Evolutionary conservation across 2,797 vertebrate species (phyloP), one percentile per base, ranked within the genome.

Genomic region (Silurus aristotelis): DNA sequence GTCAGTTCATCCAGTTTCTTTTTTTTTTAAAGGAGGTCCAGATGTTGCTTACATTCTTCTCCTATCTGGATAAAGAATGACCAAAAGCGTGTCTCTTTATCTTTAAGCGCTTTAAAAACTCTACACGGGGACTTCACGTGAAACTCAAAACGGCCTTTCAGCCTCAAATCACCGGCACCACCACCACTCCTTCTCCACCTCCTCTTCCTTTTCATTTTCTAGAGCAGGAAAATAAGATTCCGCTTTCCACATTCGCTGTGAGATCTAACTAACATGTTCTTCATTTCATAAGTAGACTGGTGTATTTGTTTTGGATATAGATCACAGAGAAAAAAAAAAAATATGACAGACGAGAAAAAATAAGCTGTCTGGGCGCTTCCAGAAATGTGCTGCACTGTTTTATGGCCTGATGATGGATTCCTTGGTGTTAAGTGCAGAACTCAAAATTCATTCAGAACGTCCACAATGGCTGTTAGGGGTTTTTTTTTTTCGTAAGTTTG

Each of bases 281-380:
- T 67, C 80, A 58, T 68, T 60, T 73, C 84, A 73, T 77, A 78
- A 85, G 80, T 66, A 55, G 66, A 82, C 63, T 67, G 78, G 82
- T 87, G 67, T 89, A 83, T 90, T 91, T 88, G 31, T 84, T 85
- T 90, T 90, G 88, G 87, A 86, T 61, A 55, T 46, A 84, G 83
- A 83, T 82, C 80, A 10, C 58, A 83, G 77, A 48, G 55, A 56
- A 56, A 46, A 61, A 61, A 58, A 77, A 60, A 60, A 60, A 60
- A 58, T n/a, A n/a, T 46, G 38, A 8, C 38, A 0, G 38, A n/a
- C 13, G 60, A 79, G 77, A 79, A 46, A 79, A 84, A 89, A 84
- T 83, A 77, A 84, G 84, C 87, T 81, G 79, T 64, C 71, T 68
- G 58, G 76, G 61, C 38, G 64, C 3, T 78, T 82, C 75, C 82